Conservation (phyloP, 2,797 vertebrate genomes). For the Gadopsis bispinosus region DNA sequence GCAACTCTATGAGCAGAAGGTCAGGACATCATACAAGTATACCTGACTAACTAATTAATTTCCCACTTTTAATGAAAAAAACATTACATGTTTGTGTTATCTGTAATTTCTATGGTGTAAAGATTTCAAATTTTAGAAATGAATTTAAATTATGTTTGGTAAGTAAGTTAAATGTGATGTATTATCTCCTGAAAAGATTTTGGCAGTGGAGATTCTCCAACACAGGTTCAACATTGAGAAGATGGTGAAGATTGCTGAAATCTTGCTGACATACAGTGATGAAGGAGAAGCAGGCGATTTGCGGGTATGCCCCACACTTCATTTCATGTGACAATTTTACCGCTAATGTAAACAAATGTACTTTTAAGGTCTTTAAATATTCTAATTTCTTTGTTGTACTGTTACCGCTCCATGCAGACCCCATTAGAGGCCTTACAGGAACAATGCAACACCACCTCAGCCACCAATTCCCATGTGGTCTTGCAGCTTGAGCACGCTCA, state of each 20-base stretch:
- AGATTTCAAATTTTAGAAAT: not conserved
- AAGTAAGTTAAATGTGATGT: not conserved
- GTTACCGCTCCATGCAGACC: constrained; percentile 67
- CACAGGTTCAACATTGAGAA: constrained; percentile 89
- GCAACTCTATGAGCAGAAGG: constrained; percentile 91
- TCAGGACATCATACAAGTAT: constrained; percentile 44
- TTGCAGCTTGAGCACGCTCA: constrained; percentile 89
- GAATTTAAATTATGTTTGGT: not conserved
- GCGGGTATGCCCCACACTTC: constrained; percentile 67
- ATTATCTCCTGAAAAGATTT: constrained; percentile 77
- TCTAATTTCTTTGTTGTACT: not conserved
- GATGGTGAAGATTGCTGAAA: constrained; percentile 85
- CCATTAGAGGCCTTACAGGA: constrained; percentile 83
- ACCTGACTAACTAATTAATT: not conserved
- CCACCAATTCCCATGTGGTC: constrained; percentile 83
- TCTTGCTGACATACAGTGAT: constrained; percentile 83
- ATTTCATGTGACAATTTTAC: not conserved
- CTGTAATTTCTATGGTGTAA: not conserved
- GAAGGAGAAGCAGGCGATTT: constrained; percentile 78
- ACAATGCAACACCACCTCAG: constrained; percentile 81
- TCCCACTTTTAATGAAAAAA: not conserved
- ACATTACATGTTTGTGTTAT: not conserved
- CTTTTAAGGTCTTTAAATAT: not conserved
- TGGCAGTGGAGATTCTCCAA: constrained; percentile 90
- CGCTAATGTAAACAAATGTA: not conserved